Evolutionary conservation across 2,113 vertebrate species (phyloP).

Genomic region (Neogale vison): DNA sequence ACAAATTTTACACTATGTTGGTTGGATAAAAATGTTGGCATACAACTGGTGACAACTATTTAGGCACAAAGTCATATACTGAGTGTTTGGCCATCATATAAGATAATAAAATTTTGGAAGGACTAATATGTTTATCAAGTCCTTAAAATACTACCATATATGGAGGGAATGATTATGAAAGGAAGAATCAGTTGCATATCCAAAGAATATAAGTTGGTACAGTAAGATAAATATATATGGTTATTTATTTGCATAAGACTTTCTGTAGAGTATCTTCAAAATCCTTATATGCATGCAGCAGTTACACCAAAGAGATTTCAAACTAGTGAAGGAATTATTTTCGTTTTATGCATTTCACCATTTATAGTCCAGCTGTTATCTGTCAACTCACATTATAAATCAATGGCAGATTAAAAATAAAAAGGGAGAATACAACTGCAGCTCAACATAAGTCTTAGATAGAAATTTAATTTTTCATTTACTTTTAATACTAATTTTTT

Average conservation of each 20-base stretch:
- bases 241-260: slow-evolving; percentile 9
- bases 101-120: neutral
- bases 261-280: neutral
- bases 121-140: neutral
- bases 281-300: neutral
- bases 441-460: neutral
- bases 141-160: neutral
- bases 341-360: neutral
- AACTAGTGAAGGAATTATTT: neutral
- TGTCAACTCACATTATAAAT: neutral
- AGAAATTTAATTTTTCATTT: slow-evolving; percentile 32
- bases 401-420: neutral
- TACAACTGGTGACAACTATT: neutral
- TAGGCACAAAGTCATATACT: neutral
- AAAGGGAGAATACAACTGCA: neutral
- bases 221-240: neutral
- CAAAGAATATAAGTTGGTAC: slow-evolving; percentile 4
- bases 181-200: neutral
- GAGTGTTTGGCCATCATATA: neutral
- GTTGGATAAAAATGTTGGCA: neutral
- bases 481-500: slow-evolving; percentile 4
- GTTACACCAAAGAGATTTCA: neutral
- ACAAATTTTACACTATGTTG: neutral
- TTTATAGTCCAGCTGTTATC: neutral
- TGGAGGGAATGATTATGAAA: neutral